Conservation (phyloP, 2,888 invertebrate species). For the Cephus runcator region DNA sequence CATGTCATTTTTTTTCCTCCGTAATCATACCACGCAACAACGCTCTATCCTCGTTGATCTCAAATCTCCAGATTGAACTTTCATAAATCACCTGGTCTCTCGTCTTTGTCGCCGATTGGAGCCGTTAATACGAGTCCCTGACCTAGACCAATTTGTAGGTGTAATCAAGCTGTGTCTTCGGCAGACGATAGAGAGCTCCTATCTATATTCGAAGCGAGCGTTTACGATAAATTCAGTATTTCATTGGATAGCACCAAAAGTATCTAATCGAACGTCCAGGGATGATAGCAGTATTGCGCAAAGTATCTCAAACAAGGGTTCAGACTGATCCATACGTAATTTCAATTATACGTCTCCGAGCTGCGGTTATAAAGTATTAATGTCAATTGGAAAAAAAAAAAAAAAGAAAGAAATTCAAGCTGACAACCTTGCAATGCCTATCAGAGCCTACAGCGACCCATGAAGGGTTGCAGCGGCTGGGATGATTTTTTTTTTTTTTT, state of each 20-base stretch:
- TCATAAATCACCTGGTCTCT: background rate
- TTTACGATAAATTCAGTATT: conserved; percentile 52
- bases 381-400: too few species aligned
- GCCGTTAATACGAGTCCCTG: conserved; percentile 46
- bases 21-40: too few species aligned
- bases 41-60: too few species aligned
- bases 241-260: conserved; percentile 30
- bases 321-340: background rate
- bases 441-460: too few species aligned
- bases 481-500: too few species aligned
- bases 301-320: too few species aligned
- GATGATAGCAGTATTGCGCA: conserved; percentile 15
- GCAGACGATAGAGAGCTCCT: conserved; percentile 38
- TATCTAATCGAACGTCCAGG: conserved; percentile 45
- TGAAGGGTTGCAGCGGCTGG: too few species aligned
- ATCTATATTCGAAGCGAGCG: conserved; percentile 47
- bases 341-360: background rate
- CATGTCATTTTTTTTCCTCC: too few species aligned
- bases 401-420: too few species aligned
- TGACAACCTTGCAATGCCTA: too few species aligned
- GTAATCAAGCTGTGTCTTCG: conserved; percentile 48
- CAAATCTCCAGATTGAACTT: too few species aligned
- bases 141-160: conserved; percentile 54
- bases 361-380: too few species aligned
- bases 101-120: background rate